Conservation (phyloP, 2,113 vertebrate species). For the Tenebrosternarchus preto region DNA sequence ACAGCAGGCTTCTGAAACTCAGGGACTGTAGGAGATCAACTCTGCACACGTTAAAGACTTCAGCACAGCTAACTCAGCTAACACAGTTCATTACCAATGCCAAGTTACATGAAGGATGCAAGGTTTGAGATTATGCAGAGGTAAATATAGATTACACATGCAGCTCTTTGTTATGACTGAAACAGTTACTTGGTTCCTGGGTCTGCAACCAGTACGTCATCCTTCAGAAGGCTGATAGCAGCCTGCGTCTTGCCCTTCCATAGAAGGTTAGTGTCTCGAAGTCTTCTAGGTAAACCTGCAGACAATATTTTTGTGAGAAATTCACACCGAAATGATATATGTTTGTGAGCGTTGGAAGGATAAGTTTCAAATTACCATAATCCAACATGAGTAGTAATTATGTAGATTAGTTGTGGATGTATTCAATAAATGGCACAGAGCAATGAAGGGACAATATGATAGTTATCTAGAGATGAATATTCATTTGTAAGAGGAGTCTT, state of each 20-base stretch:
- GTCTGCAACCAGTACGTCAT: conserved; percentile 86
- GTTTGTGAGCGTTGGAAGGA: no score
- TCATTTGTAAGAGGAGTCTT: background rate
- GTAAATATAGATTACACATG: background rate
- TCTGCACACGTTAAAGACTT: no score
- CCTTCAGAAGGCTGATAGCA: conserved; percentile 80
- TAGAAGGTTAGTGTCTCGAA: conserved; percentile 84
- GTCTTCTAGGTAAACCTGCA: conserved; percentile 84
- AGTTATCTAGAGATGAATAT: background rate
- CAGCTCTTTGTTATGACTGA: background rate
- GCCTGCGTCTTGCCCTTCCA: conserved; percentile 84
- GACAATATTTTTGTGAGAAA: background rate
- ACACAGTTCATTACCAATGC: no score
- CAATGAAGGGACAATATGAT: background rate
- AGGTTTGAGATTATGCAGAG: background rate
- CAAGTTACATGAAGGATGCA: no score
- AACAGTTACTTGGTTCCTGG: conserved; percentile 86
- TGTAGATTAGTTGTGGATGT: background rate
- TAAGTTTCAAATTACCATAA: background rate
- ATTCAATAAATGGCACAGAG: background rate
- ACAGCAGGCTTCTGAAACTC: no score
- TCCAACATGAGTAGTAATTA: background rate
- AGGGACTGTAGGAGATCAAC: no score
- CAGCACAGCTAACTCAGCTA: no score
- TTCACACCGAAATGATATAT: no score